Percentiles rank a stretch among this genome's conserved stretches.
Evolutionary conservation across 2,888 invertebrate species (phyloP).

Genomic region (Microctonus hyperodae): DNA sequence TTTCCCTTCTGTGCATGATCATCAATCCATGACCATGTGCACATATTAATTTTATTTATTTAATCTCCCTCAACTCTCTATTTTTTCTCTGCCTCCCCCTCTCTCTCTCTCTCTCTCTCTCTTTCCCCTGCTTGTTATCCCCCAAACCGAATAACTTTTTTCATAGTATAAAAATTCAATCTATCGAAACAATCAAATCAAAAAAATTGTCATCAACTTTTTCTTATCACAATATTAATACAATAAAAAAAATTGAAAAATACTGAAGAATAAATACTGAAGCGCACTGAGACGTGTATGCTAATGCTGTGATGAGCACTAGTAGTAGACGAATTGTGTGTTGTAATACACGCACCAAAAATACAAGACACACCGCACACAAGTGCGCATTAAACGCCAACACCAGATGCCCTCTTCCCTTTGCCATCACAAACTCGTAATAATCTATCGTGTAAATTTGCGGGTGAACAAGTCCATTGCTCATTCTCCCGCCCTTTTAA

Average conservation of each 20-base stretch:
- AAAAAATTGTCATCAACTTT: too few relatives aligned
- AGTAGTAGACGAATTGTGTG: constrained; percentile 6
- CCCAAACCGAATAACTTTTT: not conserved
- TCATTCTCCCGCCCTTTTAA: constrained; percentile 13
- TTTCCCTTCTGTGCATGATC: constrained; percentile 56
- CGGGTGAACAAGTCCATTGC: constrained; percentile 13
- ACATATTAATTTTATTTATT: constrained; percentile 40
- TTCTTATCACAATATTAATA: not conserved
- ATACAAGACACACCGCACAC: constrained; percentile 40
- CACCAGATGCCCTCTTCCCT: constrained; percentile 42
- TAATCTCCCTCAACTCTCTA: not conserved
- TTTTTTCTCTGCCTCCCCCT: not conserved
- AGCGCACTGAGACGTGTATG: constrained; percentile 10
- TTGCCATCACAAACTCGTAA: constrained; percentile 37
- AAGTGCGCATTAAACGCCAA: constrained; percentile 44
- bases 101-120: not conserved
- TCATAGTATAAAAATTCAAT: not conserved
- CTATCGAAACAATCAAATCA: constrained; percentile 11
- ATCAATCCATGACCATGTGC: constrained; percentile 45
- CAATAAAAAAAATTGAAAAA: not conserved
- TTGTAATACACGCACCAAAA: constrained; percentile 32
- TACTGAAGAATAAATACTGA: constrained; percentile 14
- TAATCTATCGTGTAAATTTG: constrained; percentile 32
- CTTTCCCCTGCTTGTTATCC: not conserved
- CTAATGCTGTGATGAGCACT: not conserved